Evolutionary conservation across 2,797 vertebrate genomes (phyloP).

Genomic region (Ctenopoma kingsleyae): DNA sequence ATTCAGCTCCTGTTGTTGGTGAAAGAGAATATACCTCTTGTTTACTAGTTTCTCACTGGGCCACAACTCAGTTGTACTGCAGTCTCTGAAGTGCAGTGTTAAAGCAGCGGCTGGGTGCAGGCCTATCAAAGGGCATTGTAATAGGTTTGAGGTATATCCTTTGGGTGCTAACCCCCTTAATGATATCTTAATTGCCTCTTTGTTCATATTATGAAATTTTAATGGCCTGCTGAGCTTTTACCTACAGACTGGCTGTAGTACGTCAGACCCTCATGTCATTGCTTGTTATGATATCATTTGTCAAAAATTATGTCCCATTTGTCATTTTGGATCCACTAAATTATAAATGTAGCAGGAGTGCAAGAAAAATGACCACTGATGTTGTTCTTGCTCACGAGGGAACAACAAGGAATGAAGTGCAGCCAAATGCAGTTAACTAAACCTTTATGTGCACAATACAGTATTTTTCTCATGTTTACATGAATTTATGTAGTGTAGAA

Average conservation of each 20-base stretch:
- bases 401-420: conserved; percentile 26
- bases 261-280: conserved; percentile 62
- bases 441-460: conserved; percentile 1
- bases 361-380: conserved; percentile 52
- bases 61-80: conserved; percentile 40
- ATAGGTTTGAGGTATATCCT: conserved; percentile 67
- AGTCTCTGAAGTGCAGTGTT: conserved; percentile 51
- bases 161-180: conserved; percentile 70
- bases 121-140: conserved; percentile 54
- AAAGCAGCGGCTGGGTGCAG: conserved; percentile 23
- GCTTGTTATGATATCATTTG: conserved; percentile 73
- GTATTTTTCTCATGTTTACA: conserved; percentile 7
- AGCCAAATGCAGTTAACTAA: conserved; percentile 34
- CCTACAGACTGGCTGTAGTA: conserved; percentile 63
- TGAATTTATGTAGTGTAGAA: not conserved
- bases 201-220: conserved; percentile 79
- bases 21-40: conserved; percentile 30
- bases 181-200: conserved; percentile 81
- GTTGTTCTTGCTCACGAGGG: conserved; percentile 35
- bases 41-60: conserved; percentile 53
- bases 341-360: conserved; percentile 67
- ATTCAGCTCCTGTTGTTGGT: conserved; percentile 28
- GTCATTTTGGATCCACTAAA: conserved; percentile 71
- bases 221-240: conserved; percentile 72
- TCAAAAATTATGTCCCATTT: conserved; percentile 77